Conservation (phyloP, 2,888 invertebrate species). For the Chydorus sphaericus region DNA sequence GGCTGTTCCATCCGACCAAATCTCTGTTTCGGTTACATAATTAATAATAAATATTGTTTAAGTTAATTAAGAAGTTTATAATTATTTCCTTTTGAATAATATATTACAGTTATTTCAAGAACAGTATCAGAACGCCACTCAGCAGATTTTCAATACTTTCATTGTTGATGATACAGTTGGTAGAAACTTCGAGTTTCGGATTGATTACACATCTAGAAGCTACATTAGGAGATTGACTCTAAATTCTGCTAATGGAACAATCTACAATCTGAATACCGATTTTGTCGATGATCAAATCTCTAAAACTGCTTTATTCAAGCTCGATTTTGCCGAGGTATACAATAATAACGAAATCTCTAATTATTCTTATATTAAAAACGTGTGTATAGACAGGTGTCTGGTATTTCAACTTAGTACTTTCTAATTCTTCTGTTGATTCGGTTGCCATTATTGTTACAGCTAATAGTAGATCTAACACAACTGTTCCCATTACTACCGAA, state of each 20-base stretch:
- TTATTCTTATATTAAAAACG: neutral
- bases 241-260: neutral
- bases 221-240: constrained; percentile 2
- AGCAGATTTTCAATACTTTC: neutral
- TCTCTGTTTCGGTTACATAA: neutral
- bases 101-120: neutral
- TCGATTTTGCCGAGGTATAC: neutral
- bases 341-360: neutral
- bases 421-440: neutral
- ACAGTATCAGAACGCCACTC: neutral
- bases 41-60: too few relatives aligned
- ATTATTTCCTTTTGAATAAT: neutral
- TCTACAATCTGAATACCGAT: neutral
- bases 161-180: constrained; percentile 3
- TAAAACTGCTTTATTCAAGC: neutral
- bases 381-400: neutral
- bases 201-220: constrained; percentile 9
- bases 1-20: constrained; percentile 2
- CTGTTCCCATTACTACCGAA: neutral
- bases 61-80: neutral
- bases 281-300: neutral
- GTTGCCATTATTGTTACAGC: neutral
- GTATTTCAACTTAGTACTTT: neutral
- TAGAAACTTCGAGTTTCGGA: constrained; percentile 6
- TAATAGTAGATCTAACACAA: neutral